These are phyloP conservation scores for Bicyclus anynana DNA, from an alignment of 1,140 invertebrate species.

Conservation along the genomic window DNA sequence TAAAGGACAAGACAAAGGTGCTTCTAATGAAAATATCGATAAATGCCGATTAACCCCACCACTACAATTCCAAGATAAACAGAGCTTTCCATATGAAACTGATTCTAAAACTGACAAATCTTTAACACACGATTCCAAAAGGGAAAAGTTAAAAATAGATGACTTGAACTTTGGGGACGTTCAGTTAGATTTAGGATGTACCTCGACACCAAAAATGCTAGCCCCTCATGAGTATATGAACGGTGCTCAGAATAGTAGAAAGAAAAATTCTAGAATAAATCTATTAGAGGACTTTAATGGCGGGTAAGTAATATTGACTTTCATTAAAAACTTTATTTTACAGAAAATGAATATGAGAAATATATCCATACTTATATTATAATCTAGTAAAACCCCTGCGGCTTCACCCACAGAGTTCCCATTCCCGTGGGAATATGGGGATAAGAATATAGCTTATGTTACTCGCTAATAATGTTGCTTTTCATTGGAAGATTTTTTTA, in stretches of 20 bases:
- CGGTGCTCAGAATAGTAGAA: slow-evolving; percentile 41
- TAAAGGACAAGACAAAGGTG: slow-evolving; percentile 46
- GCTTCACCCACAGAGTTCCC: too few species aligned
- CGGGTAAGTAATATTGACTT: slow-evolving; percentile 43
- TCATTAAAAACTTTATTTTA: background rate
- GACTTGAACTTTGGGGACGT: slow-evolving; percentile 62
- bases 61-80: slow-evolving; percentile 69
- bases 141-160: slow-evolving; percentile 69
- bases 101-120: slow-evolving; percentile 55
- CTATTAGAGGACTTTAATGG: slow-evolving; percentile 60
- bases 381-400: too few species aligned
- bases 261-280: slow-evolving; percentile 51
- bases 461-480: too few species aligned
- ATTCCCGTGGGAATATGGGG: too few species aligned
- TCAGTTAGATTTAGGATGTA: slow-evolving; percentile 68
- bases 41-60: slow-evolving; percentile 65
- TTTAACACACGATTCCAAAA: slow-evolving; percentile 64
- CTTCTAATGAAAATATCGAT: slow-evolving; percentile 41
- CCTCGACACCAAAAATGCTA: slow-evolving; percentile 73
- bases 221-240: slow-evolving; percentile 61
- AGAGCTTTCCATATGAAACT: slow-evolving; percentile 55
- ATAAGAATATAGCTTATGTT: too few species aligned
- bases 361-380: too few species aligned
- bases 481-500: too few species aligned
- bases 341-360: background rate